Conservation (phyloP, 1,140 invertebrate genomes). For the Vanessa atalanta region DNA sequence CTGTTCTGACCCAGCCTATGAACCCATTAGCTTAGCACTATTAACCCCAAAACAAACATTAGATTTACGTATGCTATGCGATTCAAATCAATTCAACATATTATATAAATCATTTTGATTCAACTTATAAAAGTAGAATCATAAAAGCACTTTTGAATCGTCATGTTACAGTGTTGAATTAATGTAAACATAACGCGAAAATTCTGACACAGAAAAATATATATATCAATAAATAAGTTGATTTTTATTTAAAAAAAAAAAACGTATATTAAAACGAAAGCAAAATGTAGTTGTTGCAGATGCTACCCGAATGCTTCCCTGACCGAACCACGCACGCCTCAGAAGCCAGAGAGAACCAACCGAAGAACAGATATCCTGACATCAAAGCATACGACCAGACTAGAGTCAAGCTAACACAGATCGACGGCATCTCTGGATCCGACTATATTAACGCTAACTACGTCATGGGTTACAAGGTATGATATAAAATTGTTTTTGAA, state of each 20-base stretch:
- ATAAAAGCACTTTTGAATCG: no score
- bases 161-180: no score
- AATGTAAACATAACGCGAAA: no score
- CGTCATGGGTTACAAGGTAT: constrained; percentile 91
- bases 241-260: background rate
- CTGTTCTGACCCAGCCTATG: no score
- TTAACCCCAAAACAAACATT: no score
- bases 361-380: constrained; percentile 93
- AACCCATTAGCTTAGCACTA: no score
- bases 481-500: background rate
- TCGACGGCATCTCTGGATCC: constrained; percentile 88
- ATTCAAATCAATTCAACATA: no score
- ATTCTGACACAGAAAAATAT: no score
- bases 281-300: constrained; percentile 69
- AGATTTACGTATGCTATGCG: no score
- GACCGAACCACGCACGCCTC: constrained; percentile 93
- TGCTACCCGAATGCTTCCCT: constrained; percentile 91
- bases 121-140: no score
- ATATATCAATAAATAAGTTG: no score
- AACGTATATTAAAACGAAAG: constrained; percentile 14
- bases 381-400: constrained; percentile 97
- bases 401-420: constrained; percentile 88
- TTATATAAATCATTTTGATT: no score
- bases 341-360: constrained; percentile 92
- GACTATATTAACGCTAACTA: constrained; percentile 98